Evolutionary conservation across 2,888 invertebrate genomes (phyloP), one percentile per base, ranked within the genome.

Genomic region (Drosophila kuntzei): DNA sequence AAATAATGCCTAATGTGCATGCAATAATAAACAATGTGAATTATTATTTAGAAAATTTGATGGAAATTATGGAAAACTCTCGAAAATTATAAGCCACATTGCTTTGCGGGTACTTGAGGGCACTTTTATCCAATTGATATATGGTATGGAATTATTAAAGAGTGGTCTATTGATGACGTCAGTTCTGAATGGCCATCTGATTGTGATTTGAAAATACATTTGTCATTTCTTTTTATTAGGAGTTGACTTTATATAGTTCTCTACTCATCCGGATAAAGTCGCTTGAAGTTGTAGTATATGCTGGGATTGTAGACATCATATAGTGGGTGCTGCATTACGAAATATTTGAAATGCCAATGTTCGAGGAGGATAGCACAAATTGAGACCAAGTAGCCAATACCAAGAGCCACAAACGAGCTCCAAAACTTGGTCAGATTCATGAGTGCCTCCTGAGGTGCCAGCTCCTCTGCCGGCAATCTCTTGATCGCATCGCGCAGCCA

Each of bases 341-440:
- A 80, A 55, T 93, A 93, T 75, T 94, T 93, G 94, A 96, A 97
- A 90, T 97, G 94, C 59, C 95, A 81, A 22, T 94, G 89, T 92
- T 97, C 97, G 0, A 92, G 92, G 1, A 94, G 78, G 0, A 97
- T 90, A 32, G 93, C 93, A 0, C 94, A 22, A 0, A 94, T 80
- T 74, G 95, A 94, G 3, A 95, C 68, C 16, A 93, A 90, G 87
- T 95, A 96, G 0, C 97, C 97, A 47, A 95, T 93, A 2, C 92
- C 93, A n/a, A 97, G 90, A 6, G 95, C 95, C 37, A 96, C 94
- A 70, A 97, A 93, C 3, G 95, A 96, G 43, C 96, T 96, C 90
- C 96, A 96, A 44, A 97, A 93, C 89, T 97, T 97, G 75, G 94
- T 94, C 77, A 97, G 93, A 91, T 96, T 95, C 94, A 97, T 96